Evolutionary conservation across 2,797 vertebrate genomes (phyloP).

Genomic region (Lemur catta): DNA sequence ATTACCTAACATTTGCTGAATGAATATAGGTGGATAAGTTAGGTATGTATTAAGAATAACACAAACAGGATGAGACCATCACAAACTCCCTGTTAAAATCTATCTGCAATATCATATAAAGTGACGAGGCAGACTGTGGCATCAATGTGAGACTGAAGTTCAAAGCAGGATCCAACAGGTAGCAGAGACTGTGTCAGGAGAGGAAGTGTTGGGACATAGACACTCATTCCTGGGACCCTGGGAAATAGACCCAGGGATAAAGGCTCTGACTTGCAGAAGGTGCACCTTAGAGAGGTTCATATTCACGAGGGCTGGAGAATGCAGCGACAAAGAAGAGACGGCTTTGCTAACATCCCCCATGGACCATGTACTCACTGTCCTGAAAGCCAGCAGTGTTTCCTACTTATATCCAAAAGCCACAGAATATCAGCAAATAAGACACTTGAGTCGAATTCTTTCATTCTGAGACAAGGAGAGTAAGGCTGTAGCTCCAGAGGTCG

Average conservation of each 20-base stretch:
- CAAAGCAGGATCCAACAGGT: background rate
- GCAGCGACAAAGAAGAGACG: background rate
- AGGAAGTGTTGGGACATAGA: background rate
- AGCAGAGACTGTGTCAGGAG: background rate
- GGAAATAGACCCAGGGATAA: background rate
- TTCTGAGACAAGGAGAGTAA: background rate
- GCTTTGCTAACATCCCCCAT: fast-evolving
- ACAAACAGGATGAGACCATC: background rate
- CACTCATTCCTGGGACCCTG: background rate
- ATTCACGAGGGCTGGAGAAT: background rate
- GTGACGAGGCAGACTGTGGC: background rate
- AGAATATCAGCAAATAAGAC: background rate
- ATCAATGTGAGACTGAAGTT: background rate
- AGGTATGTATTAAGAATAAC: background rate
- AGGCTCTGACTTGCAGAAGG: background rate
- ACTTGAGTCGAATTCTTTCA: background rate
- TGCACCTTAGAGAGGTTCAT: background rate
- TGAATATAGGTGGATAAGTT: background rate
- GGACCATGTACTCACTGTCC: background rate
- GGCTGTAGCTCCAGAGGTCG: background rate
- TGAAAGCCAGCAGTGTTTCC: background rate
- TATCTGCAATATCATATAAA: background rate
- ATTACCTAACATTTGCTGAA: background rate
- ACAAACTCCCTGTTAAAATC: background rate
- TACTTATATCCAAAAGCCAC: background rate